phyloP scores from a whole-genome alignment of 1,140 invertebrate genomes.

The Leptonema lineaticorne region DNA sequence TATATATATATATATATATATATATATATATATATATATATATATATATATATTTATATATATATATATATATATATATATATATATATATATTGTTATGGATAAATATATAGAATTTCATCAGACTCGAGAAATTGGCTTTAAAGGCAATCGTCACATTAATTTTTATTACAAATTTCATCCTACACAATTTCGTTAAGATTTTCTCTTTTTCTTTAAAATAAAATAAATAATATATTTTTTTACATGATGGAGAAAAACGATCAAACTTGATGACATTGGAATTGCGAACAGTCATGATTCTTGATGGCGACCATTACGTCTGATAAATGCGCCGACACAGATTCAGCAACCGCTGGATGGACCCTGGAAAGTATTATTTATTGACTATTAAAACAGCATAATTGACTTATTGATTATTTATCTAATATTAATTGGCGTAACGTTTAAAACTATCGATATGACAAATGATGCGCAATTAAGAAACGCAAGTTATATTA shows the following conservation, averaged over 20 bases:
- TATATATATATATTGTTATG: too few species aligned
- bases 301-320: slow-evolving; percentile 62
- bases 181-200: neutral
- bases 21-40: too few species aligned
- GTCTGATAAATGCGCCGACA: slow-evolving; percentile 60
- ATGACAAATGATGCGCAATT: too few species aligned
- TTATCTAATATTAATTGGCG: neutral
- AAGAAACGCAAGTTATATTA: too few species aligned
- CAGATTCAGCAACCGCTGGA: slow-evolving; percentile 53
- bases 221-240: too few species aligned
- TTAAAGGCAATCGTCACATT: neutral
- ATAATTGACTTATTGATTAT: neutral
- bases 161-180: neutral
- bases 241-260: neutral
- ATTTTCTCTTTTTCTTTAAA: neutral
- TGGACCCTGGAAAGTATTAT: slow-evolving; percentile 54
- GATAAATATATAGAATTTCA: neutral
- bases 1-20: too few species aligned
- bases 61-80: neutral
- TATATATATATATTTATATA: too few species aligned
- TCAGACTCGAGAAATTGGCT: neutral
- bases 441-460: neutral
- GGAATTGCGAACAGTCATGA: slow-evolving; percentile 59
- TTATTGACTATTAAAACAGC: neutral
- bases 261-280: slow-evolving; percentile 45